Evolutionary conservation across 1,140 invertebrate genomes (phyloP).

Genomic region (Ephestia elutella): DNA sequence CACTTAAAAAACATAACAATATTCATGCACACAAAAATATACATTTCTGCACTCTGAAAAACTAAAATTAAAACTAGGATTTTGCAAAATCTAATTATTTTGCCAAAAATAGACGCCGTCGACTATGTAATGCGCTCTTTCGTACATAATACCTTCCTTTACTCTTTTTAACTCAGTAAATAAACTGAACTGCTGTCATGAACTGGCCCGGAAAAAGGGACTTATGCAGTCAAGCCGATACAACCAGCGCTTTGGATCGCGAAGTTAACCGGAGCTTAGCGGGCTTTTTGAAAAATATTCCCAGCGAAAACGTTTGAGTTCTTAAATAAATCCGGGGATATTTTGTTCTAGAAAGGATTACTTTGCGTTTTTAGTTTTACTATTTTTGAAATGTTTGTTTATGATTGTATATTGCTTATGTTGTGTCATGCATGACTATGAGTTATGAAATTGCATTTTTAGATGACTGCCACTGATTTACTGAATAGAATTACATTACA

Average conservation of each 20-base stretch:
- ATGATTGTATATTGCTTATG: neutral
- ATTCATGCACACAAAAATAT: too few species aligned
- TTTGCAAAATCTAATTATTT: too few species aligned
- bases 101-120: too few species aligned
- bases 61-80: too few species aligned
- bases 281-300: neutral
- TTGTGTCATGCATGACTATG: too few species aligned
- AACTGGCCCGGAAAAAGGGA: slow-evolving; percentile 2
- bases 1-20: too few species aligned
- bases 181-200: neutral
- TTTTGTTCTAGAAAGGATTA: neutral
- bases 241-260: slow-evolving; percentile 2
- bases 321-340: neutral
- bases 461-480: too few species aligned
- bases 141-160: neutral
- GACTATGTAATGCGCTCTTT: too few species aligned
- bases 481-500: too few species aligned
- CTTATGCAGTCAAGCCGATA: slow-evolving; percentile 1
- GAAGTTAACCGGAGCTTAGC: slow-evolving; percentile 3
- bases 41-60: too few species aligned
- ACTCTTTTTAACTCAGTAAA: neutral
- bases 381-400: neutral
- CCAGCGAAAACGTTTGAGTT: neutral
- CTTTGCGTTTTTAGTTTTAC: neutral
- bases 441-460: too few species aligned